Conservation (phyloP, 2,113 vertebrate genomes). For the Ailuropoda melanoleuca region DNA sequence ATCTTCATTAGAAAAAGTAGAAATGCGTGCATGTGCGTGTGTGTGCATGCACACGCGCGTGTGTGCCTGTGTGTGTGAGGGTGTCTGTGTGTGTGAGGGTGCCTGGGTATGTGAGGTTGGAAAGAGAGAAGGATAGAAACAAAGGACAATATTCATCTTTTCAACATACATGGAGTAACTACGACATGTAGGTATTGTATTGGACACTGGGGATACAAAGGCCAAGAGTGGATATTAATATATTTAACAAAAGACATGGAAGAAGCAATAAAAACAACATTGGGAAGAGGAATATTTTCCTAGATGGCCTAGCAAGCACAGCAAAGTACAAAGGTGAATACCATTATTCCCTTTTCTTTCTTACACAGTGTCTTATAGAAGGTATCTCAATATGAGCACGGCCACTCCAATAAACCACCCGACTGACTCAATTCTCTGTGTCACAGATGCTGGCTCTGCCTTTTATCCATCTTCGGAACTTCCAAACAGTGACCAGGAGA, state of each 20-base stretch:
- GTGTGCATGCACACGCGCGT: neutral
- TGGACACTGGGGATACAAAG: neutral
- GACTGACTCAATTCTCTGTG: neutral
- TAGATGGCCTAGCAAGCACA: neutral
- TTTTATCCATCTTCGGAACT: neutral
- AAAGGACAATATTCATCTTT: neutral
- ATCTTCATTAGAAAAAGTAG: slow-evolving; percentile 80
- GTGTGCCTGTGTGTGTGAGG: neutral
- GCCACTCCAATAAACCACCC: neutral
- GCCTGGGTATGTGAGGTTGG: neutral
- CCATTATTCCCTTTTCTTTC: neutral
- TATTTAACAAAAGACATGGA: neutral
- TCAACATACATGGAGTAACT: neutral
- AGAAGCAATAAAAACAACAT: neutral
- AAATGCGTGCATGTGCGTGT: neutral
- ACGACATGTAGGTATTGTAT: neutral
- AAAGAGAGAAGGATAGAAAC: neutral
- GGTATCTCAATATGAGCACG: neutral
- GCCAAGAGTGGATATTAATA: neutral
- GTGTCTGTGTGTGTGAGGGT: neutral
- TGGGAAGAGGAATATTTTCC: neutral
- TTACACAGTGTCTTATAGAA: neutral
- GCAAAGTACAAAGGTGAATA: neutral
- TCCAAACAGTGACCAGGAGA: neutral
- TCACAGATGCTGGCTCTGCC: neutral